Conservation (phyloP, 2,113 vertebrate species). For the Festucalex cinctus region DNA sequence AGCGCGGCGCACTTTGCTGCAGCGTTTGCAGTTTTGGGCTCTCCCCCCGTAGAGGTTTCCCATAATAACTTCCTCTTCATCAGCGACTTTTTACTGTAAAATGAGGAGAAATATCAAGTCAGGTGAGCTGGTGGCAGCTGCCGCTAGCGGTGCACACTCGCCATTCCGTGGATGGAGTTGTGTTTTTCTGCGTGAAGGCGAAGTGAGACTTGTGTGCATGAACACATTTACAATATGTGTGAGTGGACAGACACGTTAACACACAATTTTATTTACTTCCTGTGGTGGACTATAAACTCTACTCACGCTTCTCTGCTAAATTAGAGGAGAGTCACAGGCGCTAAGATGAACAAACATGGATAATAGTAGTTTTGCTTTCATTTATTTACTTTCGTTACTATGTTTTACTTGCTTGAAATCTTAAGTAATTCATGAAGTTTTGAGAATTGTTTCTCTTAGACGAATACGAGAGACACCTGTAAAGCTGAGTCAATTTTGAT, state of each 20-base stretch:
- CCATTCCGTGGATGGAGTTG: slow-evolving; percentile 62
- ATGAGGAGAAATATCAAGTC: slow-evolving; percentile 7
- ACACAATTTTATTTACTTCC: too few relatives aligned
- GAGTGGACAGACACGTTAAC: neutral
- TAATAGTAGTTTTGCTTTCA: too few relatives aligned
- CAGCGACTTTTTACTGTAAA: slow-evolving; percentile 46
- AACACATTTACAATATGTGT: neutral
- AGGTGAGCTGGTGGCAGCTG: slow-evolving; percentile 59
- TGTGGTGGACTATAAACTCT: too few relatives aligned
- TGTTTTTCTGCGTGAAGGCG: slow-evolving; percentile 64
- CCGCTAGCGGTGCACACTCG: slow-evolving; percentile 47
- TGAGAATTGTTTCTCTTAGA: too few relatives aligned
- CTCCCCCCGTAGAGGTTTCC: slow-evolving; percentile 44
- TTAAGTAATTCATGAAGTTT: too few relatives aligned
- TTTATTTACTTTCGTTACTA: too few relatives aligned
- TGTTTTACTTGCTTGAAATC: too few relatives aligned
- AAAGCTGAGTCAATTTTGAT: too few relatives aligned
- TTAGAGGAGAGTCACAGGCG: too few relatives aligned
- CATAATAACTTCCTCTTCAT: slow-evolving; percentile 61
- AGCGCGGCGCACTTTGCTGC: slow-evolving; percentile 41
- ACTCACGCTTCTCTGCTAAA: too few relatives aligned
- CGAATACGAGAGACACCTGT: too few relatives aligned
- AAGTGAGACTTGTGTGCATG: slow-evolving; percentile 58
- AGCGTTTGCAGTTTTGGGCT: slow-evolving; percentile 42
- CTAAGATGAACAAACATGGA: too few relatives aligned